Evolutionary conservation across 2,113 vertebrate species (phyloP), one percentile per base, ranked within the genome.

Genomic region (Stigmatopora nigra): DNA sequence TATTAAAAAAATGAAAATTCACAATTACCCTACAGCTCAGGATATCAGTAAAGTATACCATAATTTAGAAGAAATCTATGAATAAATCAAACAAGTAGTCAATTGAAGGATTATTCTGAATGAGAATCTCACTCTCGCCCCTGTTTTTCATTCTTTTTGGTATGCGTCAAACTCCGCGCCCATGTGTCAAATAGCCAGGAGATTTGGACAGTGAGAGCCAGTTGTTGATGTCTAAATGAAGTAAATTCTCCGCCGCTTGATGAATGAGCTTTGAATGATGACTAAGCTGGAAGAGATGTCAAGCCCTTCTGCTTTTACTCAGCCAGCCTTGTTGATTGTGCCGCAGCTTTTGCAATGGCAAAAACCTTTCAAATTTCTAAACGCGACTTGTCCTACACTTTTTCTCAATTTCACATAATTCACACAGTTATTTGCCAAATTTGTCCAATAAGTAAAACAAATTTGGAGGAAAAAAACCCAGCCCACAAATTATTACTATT

Each of bases 41-140:
- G 83, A 72, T 78, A 84, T 88, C 86, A 86, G 79, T 79, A 79
- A 83, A 72, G 78, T 70, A 71, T 76, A 86, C 80, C 64, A 72
- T 76, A 86, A 86, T 86, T 86, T 77, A 83, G 84, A 84, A 84
- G 87, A 31, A 31, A 31, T 31, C 25, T 31, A 31, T 31, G 25
- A 90, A 87, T 80, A 82, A 89, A 89, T 64, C 82, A 87, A 90
- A 87, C 86, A 90, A 88, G 81, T 80, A 83, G 76, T 72, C 82
- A 83, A 76, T 87, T 76, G 71, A 65, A 80, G 20, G 84, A 79
- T 83, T 73, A 72, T 77, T 68, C 51, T 63, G 44, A 71, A 68
- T 65, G 46, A 67, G 51, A 64, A 46, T 78, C 63, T 73, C 53
- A 3, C 25, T 31, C 25, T 31, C 25, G 64, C 72, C 57, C 58